Base-by-base conservation (phyloP, 1,140 invertebrate species). In the Acromyrmex echinatior region DNA sequence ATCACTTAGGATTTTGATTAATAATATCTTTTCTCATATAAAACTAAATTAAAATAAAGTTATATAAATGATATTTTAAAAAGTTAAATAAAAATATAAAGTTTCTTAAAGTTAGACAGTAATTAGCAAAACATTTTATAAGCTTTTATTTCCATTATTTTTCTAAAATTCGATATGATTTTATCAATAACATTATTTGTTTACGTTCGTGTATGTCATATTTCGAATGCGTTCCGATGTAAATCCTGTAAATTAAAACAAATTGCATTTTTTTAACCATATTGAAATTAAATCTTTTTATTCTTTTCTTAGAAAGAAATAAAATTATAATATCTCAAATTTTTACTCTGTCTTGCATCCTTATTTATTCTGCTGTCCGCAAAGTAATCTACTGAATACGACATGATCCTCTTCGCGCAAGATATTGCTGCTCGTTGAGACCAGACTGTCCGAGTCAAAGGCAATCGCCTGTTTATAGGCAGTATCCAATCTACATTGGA, bases 401-500 rank as follows among this genome's bases (percentile, higher is more conserved):
- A 89, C 88, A 87, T 74, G 73, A 89, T 10, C 65, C 89, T 86
- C 45, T 45, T 86, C 78, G 89, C 35, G 18, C 81, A 90, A 91
- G 90, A 91, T 91, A 91, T 91, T 91, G 90, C 82, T 21, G 58
- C 80, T 88, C 53, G 82, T 66, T 70, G 79, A n/a, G 58, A 78
- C 58, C 68, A 86, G 90, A 90, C 90, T 91, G 88, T 88, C 66
- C 35, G 39, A 91, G 90, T 91, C 90, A 91, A 91, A 91, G 88
- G 88, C 78, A 88, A 92, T 92, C 89, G 80, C 89, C 91, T 92
- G 90, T 93, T 93, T 93, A 93, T 92, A 89, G 91, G 87, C 89
- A 90, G 87, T 90, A 93, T 91, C 92, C 91, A 94, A 94, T 94
- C 92, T 93, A 93, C 90, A 91, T 92, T 66, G 91, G 90, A 76